These are phyloP conservation scores for Eristalis intricaria DNA, from an alignment of 2,888 invertebrate genomes.

Conservation along the genomic window DNA sequence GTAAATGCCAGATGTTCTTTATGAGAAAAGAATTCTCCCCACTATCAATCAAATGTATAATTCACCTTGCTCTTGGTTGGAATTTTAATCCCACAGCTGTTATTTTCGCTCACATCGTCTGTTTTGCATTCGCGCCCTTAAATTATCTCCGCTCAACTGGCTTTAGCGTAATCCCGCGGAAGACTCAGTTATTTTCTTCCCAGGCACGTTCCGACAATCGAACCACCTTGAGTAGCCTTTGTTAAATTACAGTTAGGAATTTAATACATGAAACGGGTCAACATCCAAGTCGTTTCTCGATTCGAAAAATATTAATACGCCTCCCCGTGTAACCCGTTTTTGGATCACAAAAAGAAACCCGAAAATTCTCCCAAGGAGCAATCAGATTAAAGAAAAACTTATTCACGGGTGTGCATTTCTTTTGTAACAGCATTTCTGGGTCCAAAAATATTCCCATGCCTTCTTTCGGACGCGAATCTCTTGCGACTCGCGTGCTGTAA, in stretches of 20 bases:
- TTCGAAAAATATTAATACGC: neutral
- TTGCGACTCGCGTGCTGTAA: neutral
- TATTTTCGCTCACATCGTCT: neutral
- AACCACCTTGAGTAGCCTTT: neutral
- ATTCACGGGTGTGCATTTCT: no score
- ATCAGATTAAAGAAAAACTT: no score
- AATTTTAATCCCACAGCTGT: neutral
- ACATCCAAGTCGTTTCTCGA: neutral
- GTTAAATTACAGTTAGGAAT: neutral
- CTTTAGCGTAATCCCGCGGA: neutral
- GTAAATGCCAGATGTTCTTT: no score
- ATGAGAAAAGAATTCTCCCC: no score
- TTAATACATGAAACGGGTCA: neutral
- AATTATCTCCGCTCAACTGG: neutral
- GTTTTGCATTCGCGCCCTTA: neutral
- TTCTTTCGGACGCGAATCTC: no score
- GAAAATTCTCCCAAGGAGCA: neutral
- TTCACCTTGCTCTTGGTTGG: no score
- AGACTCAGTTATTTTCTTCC: neutral
- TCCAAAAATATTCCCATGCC: neutral
- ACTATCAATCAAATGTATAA: no score
- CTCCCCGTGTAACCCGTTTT: neutral
- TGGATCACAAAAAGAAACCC: neutral
- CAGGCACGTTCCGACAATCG: neutral
- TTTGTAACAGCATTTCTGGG: neutral